phyloP scores from a whole-genome alignment of 2,113 vertebrate genomes.

The Mormyrus lacerda region DNA sequence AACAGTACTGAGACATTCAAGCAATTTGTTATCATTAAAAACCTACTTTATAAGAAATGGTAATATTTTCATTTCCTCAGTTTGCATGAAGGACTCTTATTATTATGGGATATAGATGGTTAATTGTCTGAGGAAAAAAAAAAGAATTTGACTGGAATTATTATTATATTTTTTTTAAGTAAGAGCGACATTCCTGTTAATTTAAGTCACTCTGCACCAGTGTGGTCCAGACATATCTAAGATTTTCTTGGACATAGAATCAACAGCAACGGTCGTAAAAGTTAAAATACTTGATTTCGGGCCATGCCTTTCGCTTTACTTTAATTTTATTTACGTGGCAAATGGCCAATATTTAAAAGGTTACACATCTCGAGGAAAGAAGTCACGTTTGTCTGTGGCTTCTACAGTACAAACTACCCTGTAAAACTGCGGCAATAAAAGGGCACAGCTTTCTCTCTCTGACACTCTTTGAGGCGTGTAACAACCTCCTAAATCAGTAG shows the following conservation, averaged over 20 bases:
- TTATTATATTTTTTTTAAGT: conserved; percentile 27
- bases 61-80: background rate
- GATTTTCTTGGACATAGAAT: conserved; percentile 16
- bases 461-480: background rate
- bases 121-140: conserved; percentile 44
- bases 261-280: background rate
- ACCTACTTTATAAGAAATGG: background rate
- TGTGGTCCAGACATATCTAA: conserved; percentile 32
- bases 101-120: conserved; percentile 26
- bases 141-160: conserved; percentile 37
- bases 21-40: conserved; percentile 31
- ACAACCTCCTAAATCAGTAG: background rate
- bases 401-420: background rate
- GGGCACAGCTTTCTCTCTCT: background rate
- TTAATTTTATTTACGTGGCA: conserved; percentile 11
- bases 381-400: background rate
- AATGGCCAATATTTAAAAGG: background rate
- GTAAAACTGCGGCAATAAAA: background rate
- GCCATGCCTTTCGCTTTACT: conserved; percentile 3
- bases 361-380: background rate
- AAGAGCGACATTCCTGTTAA: conserved; percentile 31
- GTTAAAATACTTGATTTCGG: conserved; percentile 26
- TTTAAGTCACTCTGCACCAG: conserved; percentile 31
- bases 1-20: conserved; percentile 29
- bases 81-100: conserved; percentile 2